Conservation (phyloP, 2,113 vertebrate genomes). For the Calidris pygmaea region DNA sequence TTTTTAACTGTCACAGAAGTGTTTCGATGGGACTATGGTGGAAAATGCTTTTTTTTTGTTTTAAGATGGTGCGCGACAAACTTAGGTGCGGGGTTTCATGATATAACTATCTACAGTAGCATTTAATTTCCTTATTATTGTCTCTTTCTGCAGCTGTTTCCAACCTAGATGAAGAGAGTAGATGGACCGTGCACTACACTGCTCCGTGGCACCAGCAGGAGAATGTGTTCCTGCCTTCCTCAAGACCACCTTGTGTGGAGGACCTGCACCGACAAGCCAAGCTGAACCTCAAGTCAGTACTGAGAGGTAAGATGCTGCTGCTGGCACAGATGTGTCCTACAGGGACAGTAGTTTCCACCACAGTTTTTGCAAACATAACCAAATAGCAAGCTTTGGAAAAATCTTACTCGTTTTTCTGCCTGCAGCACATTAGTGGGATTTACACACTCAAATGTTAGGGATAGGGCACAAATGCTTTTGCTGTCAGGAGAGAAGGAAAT, state of each 20-base stretch:
- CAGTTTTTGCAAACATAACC: neutral
- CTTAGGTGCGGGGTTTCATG: rapidly evolving
- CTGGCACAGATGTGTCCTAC: neutral
- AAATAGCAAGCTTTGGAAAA: neutral
- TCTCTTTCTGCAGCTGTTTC: conserved; percentile 86
- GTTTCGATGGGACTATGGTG: neutral
- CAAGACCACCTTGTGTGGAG: conserved; percentile 90
- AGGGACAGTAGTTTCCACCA: neutral
- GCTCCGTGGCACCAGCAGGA: conserved; percentile 97
- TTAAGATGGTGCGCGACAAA: neutral
- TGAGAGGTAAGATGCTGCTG: conserved; percentile 83
- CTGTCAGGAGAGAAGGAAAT: neutral
- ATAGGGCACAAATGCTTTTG: neutral
- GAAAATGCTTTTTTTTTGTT: neutral
- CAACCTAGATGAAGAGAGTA: conserved; percentile 95
- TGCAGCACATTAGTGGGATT: neutral
- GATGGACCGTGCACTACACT: conserved; percentile 95
- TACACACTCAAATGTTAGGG: neutral
- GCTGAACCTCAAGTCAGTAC: conserved; percentile 94
- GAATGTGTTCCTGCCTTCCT: conserved; percentile 91
- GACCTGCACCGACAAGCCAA: conserved; percentile 96
- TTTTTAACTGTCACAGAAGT: neutral
- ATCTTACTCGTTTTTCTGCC: neutral
- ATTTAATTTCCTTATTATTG: neutral
- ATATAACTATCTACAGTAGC: neutral